Conservation (phyloP, 2,113 vertebrate species). For the Columbina picui region DNA sequence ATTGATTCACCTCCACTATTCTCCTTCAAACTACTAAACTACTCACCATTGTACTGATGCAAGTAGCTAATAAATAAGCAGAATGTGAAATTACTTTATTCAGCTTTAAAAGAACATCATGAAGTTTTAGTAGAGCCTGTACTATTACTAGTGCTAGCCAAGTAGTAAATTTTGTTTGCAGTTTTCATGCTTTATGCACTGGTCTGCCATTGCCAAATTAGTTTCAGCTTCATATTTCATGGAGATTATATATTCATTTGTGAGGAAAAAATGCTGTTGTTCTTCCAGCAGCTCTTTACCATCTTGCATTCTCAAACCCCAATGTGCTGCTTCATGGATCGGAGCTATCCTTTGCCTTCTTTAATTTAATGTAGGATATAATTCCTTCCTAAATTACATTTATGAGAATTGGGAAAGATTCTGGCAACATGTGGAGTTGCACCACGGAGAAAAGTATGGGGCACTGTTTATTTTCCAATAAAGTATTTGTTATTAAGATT, state of each 20-base stretch:
- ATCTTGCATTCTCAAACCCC: not conserved
- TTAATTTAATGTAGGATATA: not conserved
- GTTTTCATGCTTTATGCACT: not conserved
- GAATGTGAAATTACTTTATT: not conserved
- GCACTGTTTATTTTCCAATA: not conserved
- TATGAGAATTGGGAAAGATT: not conserved
- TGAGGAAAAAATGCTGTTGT: not conserved
- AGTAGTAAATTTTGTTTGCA: conserved; percentile 5
- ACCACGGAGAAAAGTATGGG: not conserved
- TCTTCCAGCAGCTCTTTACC: not conserved
- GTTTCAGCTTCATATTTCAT: not conserved
- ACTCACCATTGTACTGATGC: not conserved
- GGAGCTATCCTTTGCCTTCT: not conserved
- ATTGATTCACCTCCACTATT: conserved; percentile 32
- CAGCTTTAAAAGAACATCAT: conserved; percentile 16
- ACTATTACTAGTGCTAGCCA: not conserved
- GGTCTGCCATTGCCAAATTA: not conserved
- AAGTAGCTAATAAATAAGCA: conserved; percentile 44
- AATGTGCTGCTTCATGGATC: not conserved
- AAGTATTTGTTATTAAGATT: not conserved
- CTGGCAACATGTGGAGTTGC: not conserved
- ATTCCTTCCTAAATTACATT: not conserved
- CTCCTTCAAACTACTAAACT: conserved; percentile 5
- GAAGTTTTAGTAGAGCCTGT: not conserved
- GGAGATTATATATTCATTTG: not conserved